These are phyloP conservation scores for Nematolebias whitei DNA, from an alignment of 2,113 vertebrate genomes.

Conservation along the genomic window DNA sequence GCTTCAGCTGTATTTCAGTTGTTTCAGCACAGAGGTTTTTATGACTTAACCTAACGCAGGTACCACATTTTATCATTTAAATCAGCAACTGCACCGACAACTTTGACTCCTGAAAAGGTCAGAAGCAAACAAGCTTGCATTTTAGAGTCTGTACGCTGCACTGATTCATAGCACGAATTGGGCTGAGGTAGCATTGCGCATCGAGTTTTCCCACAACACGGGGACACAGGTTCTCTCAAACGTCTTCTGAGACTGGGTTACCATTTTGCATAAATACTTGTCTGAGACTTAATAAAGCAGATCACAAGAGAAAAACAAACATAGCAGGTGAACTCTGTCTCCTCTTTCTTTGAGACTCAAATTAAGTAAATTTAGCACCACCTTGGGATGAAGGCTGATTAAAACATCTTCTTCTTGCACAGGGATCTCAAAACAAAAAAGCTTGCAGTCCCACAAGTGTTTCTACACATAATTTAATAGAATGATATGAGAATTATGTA, in stretches of 20 bases:
- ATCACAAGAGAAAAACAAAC: slow-evolving; percentile 19
- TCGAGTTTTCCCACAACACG: slow-evolving; percentile 9
- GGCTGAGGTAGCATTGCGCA: slow-evolving; percentile 52
- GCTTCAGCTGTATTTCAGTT: slow-evolving; percentile 6
- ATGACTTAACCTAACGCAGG: slow-evolving; percentile 9
- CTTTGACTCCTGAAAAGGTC: slow-evolving; percentile 62
- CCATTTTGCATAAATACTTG: slow-evolving; percentile 9
- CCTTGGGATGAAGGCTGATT: slow-evolving; percentile 50
- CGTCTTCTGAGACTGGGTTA: slow-evolving; percentile 15
- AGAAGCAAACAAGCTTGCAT: slow-evolving; percentile 57
- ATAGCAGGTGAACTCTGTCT: slow-evolving; percentile 20
- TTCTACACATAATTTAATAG: slow-evolving; percentile 41
- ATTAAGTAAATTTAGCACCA: slow-evolving; percentile 54
- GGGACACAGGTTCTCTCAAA: slow-evolving; percentile 9
- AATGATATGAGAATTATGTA: slow-evolving; percentile 39
- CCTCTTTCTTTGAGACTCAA: slow-evolving; percentile 13
- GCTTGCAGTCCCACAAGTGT: slow-evolving; percentile 35
- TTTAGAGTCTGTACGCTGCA: slow-evolving; percentile 19
- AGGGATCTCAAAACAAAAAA: slow-evolving; percentile 41
- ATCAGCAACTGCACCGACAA: slow-evolving; percentile 50
- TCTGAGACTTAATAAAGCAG: slow-evolving; percentile 22
- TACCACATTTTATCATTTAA: slow-evolving; percentile 62
- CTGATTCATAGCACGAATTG: slow-evolving; percentile 48
- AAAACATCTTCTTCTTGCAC: slow-evolving; percentile 54
- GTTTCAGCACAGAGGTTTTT: neutral